Percentiles rank a stretch among this genome's conserved stretches.
phyloP scores from a whole-genome alignment of 2,113 vertebrate genomes.

The Larimichthys crocea region DNA sequence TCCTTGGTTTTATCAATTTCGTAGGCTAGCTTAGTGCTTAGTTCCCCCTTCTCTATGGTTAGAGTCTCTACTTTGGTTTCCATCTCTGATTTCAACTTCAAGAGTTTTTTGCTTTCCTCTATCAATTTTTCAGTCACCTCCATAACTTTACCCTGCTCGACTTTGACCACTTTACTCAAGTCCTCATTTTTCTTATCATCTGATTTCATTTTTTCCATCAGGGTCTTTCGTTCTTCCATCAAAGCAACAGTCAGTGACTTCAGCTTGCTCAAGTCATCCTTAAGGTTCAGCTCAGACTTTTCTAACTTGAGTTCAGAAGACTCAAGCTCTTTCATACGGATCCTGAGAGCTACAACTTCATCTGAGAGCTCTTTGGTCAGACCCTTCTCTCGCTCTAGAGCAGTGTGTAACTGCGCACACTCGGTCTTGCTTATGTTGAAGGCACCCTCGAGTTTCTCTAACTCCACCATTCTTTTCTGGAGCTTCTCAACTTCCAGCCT shows the following conservation, averaged over 20 bases:
- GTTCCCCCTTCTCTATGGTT: conserved; percentile 89
- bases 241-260: conserved; percentile 96
- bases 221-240: conserved; percentile 93
- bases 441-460: conserved; percentile 92
- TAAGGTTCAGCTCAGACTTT: conserved; percentile 92
- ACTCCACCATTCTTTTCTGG: conserved; percentile 92
- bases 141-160: conserved; percentile 95
- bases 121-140: conserved; percentile 97
- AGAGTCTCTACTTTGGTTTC: conserved; percentile 91
- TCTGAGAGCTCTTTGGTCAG: conserved; percentile 92
- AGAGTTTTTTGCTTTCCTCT: conserved; percentile 96
- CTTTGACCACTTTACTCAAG: conserved; percentile 89
- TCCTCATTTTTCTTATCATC: conserved; percentile 93
- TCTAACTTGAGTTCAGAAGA: conserved; percentile 92
- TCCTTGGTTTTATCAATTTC: conserved; percentile 91
- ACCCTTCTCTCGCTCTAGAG: conserved; percentile 91
- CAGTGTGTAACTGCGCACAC: conserved; percentile 88
- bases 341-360: conserved; percentile 91
- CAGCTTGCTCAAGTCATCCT: conserved; percentile 95
- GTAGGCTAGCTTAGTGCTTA: conserved; percentile 85
- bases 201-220: conserved; percentile 93
- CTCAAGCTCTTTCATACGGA: conserved; percentile 94
- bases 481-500: conserved; percentile 93
- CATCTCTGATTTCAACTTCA: conserved; percentile 98
- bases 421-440: conserved; percentile 91